phyloP scores from a whole-genome alignment of 2,888 invertebrate genomes.

The Lacanobia wlatinum region DNA sequence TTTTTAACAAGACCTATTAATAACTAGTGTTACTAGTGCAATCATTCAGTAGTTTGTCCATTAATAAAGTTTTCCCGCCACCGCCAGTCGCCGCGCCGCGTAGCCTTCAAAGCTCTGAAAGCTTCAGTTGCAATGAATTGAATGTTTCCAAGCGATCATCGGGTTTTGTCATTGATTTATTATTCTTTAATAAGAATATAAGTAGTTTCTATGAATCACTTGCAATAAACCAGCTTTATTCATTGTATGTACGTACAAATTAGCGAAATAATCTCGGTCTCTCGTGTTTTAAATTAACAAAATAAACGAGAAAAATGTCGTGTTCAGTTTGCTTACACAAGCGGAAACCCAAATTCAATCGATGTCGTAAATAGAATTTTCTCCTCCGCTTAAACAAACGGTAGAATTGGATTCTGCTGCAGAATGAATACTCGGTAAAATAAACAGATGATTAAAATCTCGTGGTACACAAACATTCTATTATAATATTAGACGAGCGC shows the following conservation, averaged over 20 bases:
- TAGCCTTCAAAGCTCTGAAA: slow-evolving; percentile 23
- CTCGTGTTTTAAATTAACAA: slow-evolving; percentile 12
- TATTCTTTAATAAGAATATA: slow-evolving; percentile 25
- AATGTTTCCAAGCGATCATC: slow-evolving; percentile 16
- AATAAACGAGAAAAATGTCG: slow-evolving; percentile 25
- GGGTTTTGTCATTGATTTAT: slow-evolving; percentile 56
- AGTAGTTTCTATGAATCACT: slow-evolving; percentile 7
- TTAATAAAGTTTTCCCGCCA: slow-evolving; percentile 56
- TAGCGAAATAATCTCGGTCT: background rate
- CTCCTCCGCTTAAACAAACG: slow-evolving; percentile 26
- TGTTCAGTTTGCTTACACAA: slow-evolving; percentile 10
- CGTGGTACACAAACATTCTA: slow-evolving; percentile 21
- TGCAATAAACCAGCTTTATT: background rate
- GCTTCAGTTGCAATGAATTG: slow-evolving; percentile 45
- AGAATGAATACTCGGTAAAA: slow-evolving; percentile 22
- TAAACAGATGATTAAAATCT: slow-evolving; percentile 30
- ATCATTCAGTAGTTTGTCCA: slow-evolving; percentile 12
- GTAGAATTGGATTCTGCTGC: slow-evolving; percentile 12
- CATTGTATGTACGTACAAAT: too few species aligned
- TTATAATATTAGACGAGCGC: slow-evolving; percentile 36
- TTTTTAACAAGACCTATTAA: background rate
- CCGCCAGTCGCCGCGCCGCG: background rate
- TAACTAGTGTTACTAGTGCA: slow-evolving; percentile 1
- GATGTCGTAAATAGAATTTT: slow-evolving; percentile 11
- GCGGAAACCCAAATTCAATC: slow-evolving; percentile 13